Percentiles rank a stretch among this genome's conserved stretches.
Conservation (phyloP, 1,140 invertebrate species). For the Sminthurinus signatus region DNA sequence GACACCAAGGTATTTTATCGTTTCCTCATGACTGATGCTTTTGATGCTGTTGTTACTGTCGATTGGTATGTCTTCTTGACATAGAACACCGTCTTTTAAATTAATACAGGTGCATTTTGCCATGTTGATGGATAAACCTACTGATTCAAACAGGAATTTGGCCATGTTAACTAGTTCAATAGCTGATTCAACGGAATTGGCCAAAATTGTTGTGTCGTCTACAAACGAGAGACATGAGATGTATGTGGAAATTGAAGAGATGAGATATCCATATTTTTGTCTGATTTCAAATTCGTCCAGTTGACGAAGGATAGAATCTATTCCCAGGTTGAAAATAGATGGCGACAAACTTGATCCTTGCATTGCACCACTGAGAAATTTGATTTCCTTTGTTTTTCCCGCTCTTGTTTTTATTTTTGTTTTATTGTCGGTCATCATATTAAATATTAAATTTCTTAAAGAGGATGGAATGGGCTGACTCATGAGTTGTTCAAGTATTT, state of each 20-base stretch:
- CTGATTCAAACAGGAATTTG: background rate
- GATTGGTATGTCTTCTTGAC: background rate
- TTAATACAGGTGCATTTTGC: background rate
- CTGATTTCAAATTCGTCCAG: background rate
- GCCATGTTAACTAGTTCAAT: background rate
- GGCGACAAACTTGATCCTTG: background rate
- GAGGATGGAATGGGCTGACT: background rate
- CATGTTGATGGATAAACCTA: background rate
- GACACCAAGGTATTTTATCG: background rate
- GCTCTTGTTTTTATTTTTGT: background rate
- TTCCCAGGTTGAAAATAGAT: background rate
- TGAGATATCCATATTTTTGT: conserved; percentile 1
- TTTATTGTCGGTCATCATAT: background rate
- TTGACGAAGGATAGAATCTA: background rate
- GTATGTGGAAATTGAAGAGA: background rate
- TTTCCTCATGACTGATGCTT: background rate
- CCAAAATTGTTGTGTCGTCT: background rate
- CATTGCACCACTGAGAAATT: background rate
- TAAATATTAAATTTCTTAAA: background rate
- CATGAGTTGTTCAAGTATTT: background rate
- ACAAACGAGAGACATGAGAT: background rate
- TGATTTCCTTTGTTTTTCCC: background rate
- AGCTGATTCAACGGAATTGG: background rate
- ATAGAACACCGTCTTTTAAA: background rate
- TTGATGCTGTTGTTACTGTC: background rate